Conservation (phyloP, 2,888 invertebrate species). For the Allophyes oxyacanthae region DNA sequence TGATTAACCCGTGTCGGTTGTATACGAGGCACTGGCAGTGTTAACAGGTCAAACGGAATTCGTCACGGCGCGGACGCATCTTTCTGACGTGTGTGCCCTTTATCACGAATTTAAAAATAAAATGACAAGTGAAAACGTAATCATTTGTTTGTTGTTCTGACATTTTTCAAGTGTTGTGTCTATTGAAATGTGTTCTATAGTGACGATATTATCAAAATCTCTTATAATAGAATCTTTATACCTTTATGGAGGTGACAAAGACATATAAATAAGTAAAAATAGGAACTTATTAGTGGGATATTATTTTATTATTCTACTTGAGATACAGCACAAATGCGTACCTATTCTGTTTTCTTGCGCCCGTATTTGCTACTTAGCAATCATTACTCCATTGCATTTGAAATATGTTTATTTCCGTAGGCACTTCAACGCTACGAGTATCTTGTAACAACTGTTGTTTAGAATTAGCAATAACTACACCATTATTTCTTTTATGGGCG, state of each 20-base stretch:
- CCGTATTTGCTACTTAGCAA: slow-evolving; percentile 20
- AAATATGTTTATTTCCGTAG: slow-evolving; percentile 4
- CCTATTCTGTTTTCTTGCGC: not conserved
- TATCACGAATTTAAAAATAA: slow-evolving; percentile 31
- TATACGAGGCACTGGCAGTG: slow-evolving; percentile 50
- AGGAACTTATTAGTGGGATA: too few relatives aligned
- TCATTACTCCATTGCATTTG: not conserved
- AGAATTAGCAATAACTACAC: too few relatives aligned
- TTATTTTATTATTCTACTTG: too few relatives aligned
- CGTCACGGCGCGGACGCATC: slow-evolving; percentile 54
- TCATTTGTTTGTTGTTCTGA: slow-evolving; percentile 11
- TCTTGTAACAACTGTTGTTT: too few relatives aligned
- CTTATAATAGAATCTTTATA: too few relatives aligned
- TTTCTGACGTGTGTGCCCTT: slow-evolving; percentile 35
- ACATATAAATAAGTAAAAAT: too few relatives aligned
- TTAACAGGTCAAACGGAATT: slow-evolving; percentile 64
- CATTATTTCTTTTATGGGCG: too few relatives aligned
- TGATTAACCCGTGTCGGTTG: slow-evolving; percentile 55
- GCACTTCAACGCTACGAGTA: slow-evolving; percentile 1
- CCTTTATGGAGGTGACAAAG: slow-evolving; percentile 3
- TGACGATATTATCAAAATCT: too few relatives aligned
- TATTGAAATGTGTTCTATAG: slow-evolving; percentile 7
- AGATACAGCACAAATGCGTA: too few relatives aligned
- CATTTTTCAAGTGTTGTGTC: slow-evolving; percentile 14
- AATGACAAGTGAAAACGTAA: slow-evolving; percentile 7